Evolutionary conservation across 1,140 invertebrate species (phyloP).

Genomic region (Nebria ingens): DNA sequence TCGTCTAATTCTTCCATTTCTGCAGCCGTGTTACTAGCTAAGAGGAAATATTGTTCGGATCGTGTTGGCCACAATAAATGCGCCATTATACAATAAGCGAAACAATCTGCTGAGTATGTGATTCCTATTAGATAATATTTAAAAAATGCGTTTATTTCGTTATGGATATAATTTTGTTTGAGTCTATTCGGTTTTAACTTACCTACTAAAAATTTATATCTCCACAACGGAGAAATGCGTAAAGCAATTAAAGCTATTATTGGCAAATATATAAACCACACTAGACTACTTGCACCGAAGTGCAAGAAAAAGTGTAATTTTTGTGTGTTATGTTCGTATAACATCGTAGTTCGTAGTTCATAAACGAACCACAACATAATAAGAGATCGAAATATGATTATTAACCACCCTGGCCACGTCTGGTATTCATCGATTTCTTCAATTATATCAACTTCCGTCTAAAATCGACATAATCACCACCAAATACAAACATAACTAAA

Average conservation of each 20-base stretch:
- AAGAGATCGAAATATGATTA: slow-evolving; percentile 71
- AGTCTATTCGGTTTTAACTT: slow-evolving; percentile 33
- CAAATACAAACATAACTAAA: no score
- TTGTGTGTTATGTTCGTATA: slow-evolving; percentile 81
- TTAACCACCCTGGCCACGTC: slow-evolving; percentile 92
- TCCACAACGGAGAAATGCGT: slow-evolving; percentile 88
- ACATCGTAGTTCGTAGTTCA: slow-evolving; percentile 86
- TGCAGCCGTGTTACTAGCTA: slow-evolving; percentile 50
- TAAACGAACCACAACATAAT: slow-evolving; percentile 94
- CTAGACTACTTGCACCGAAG: slow-evolving; percentile 91
- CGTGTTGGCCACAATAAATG: slow-evolving; percentile 88
- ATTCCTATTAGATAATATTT: slow-evolving; percentile 53
- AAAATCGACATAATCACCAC: no score
- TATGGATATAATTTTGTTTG: no score
- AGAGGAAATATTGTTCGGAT: slow-evolving; percentile 79
- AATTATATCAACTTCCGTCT: slow-evolving; percentile 92
- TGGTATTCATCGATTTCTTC: slow-evolving; percentile 95
- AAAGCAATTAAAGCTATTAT: slow-evolving; percentile 87
- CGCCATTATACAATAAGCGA: slow-evolving; percentile 88
- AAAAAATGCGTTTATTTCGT: slow-evolving; percentile 16
- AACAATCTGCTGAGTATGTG: slow-evolving; percentile 85
- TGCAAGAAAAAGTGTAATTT: slow-evolving; percentile 90
- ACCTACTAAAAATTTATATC: slow-evolving; percentile 89
- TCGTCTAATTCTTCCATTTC: slow-evolving; percentile 80
- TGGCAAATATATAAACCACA: slow-evolving; percentile 97